Percentiles rank a stretch among this genome's conserved stretches.
phyloP scores from a whole-genome alignment of 2,888 invertebrate genomes.

The Diarsia dahlii region DNA sequence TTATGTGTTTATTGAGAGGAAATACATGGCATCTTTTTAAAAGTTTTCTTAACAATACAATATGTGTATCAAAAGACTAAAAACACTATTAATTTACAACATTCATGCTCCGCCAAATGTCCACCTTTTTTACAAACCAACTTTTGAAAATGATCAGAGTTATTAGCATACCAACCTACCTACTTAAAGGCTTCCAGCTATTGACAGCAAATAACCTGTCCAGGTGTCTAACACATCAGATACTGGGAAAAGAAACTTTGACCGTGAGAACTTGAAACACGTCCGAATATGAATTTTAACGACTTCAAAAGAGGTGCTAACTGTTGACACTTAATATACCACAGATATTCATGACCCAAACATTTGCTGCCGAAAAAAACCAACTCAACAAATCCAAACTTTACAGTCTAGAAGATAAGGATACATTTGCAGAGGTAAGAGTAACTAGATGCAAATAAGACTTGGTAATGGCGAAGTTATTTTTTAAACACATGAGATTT shows the following conservation, averaged over 20 bases:
- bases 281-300: slow-evolving; percentile 70
- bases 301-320: slow-evolving; percentile 71
- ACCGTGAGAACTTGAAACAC: slow-evolving; percentile 67
- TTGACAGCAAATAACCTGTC: slow-evolving; percentile 47
- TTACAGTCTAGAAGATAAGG: slow-evolving; percentile 27
- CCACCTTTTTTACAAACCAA: background rate
- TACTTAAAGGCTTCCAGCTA: slow-evolving; percentile 19
- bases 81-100: background rate
- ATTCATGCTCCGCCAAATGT: background rate
- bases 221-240: slow-evolving; percentile 56
- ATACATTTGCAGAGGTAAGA: slow-evolving; percentile 5
- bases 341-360: slow-evolving; percentile 50
- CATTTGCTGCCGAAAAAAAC: slow-evolving; percentile 4
- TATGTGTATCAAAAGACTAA: background rate
- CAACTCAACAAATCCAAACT: slow-evolving; percentile 12
- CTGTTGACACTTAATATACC: slow-evolving; percentile 71
- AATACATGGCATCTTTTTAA: too few species aligned
- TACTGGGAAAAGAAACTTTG: slow-evolving; percentile 63
- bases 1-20: background rate
- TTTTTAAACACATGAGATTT: slow-evolving; percentile 69
- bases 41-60: background rate
- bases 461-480: slow-evolving; percentile 58
- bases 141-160: background rate
- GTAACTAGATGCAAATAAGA: slow-evolving; percentile 28
- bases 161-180: slow-evolving; percentile 28